Percentiles rank a stretch among this genome's conserved stretches.
These are phyloP conservation scores for Ceratotherium simum DNA, from an alignment of 2,113 vertebrate genomes.

Conservation along the genomic window DNA sequence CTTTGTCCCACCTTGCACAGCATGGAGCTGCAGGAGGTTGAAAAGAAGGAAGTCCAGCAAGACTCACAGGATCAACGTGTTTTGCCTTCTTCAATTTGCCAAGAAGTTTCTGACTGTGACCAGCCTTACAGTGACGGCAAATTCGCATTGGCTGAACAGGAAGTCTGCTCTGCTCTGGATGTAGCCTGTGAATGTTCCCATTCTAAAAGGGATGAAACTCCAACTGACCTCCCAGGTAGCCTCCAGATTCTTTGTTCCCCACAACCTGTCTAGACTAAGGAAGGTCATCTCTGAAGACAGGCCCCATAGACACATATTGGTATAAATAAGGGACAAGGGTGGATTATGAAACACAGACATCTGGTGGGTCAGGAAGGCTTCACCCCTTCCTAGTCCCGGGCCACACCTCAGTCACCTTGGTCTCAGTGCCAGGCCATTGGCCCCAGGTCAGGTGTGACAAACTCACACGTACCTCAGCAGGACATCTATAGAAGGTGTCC, in stretches of 20 bases:
- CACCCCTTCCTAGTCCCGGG: not conserved
- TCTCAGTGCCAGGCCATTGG: not conserved
- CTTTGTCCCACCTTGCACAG: not conserved
- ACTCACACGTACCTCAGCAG: slow-evolving; percentile 36
- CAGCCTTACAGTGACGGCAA: slow-evolving; percentile 89
- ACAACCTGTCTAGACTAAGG: not conserved
- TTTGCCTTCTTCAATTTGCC: not conserved
- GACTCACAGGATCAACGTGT: not conserved
- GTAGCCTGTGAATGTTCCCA: not conserved
- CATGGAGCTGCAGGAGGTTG: not conserved
- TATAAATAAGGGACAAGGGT: not conserved
- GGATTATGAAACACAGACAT: too few relatives aligned
- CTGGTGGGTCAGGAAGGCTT: not conserved
- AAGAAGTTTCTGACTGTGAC: not conserved
- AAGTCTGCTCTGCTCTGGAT: not conserved
- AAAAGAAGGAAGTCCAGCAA: not conserved
- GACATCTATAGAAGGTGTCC: not conserved
- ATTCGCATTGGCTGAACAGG: slow-evolving; percentile 72
- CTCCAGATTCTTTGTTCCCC: not conserved
- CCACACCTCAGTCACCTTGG: not conserved
- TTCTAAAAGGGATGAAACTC: too few relatives aligned
- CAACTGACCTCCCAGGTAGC: not conserved
- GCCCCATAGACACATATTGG: not conserved
- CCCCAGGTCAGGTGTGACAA: not conserved
- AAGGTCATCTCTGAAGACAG: not conserved